Base-by-base conservation (phyloP, 2,797 vertebrate genomes). In the Pampus argenteus region DNA sequence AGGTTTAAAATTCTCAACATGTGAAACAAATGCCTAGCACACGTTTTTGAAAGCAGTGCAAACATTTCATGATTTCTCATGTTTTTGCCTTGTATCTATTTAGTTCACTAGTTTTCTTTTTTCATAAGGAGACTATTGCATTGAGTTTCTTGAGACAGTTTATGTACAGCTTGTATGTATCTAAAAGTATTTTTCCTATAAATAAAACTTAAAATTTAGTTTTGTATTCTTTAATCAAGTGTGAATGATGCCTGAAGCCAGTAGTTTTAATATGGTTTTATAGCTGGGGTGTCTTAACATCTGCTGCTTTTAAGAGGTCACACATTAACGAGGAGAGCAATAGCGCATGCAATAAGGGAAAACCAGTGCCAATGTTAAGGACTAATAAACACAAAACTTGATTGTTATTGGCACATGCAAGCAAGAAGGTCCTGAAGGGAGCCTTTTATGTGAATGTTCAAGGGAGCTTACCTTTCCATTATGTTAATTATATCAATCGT, bases 171-270 rank as follows among this genome's bases (percentile, higher is more conserved):
- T 92, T 95, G 92, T 93, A 94, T 94, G 93, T 93, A 95, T 92
- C 90, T 83, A 92, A 95, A 44, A 94, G 92, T 95, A 95, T 95
- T 95, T 95, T 95, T 95, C 92, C 91, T 93, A 94, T 93, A 91
- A 95, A 94, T 93, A 92, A 89, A 92, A 79, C 69, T 50, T 72
- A 72, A 89, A 90, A 85, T 82, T 77, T 60, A 63, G n/a, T 29
- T 68, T 65, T 65, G 55, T 66, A 45, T 69, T 69, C 20, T 74
- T 81, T 48, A 36, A 60, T 78, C 14, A 51, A 18, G 34, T 26
- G 45, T 55, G 44, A 69, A 25, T 56, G 25, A 44, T 36, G 40
- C 4, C 48, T 29, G 9, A 9, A 17, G 6, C 23, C 20, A 54
- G 7, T 44, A 11, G 18, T 20, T 51, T 22, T 44, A 29, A 47